Evolutionary conservation across 1,140 invertebrate genomes (phyloP), one percentile per base, ranked within the genome.

Genomic region (Pseudomyrmex dendroicus): DNA sequence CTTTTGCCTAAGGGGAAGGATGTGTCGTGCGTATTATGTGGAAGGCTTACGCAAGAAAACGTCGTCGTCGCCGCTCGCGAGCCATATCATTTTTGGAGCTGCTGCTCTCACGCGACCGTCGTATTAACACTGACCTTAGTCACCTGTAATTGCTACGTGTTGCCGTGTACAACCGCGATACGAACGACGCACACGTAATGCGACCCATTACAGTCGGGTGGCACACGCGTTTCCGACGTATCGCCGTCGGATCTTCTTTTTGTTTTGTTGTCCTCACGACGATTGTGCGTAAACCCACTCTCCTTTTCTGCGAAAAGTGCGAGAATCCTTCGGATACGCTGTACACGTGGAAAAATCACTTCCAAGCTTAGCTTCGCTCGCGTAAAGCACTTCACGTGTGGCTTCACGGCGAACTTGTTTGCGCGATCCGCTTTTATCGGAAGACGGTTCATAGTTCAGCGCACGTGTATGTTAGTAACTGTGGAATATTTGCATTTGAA

Each of bases 121-220:
- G 87, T 93, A 94, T 94, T 93, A 93, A 93, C 92, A 93, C 91
- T 93, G 93, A 94, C 93, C 93, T 93, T 91, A 92, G 89, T 94
- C 92, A 93, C 93, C 93, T 93, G 86, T 94, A 94, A 94, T 94
- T 94, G 91, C 92, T 91, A 91, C 84, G 82, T 89, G 89, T 89
- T 91, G 85, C 84, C 82, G 59, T 87, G 82, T 86, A 83, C 84
- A 35, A 83, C 73, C 77, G 73, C 88, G 88, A 83, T 84, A 85
- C 76, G 82, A 80, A 66, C 78, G 85, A 83, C 73, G 70, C 83
- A 91, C 88, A 91, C 87, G 90, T 92, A 91, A 93, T 87, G 73
- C 88, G 73, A 67, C 62, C 84, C 73, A 87, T 88, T 91, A 91
- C 85, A 83, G 73, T 73, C 48, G 62, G 57, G 20, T 66, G 57